phyloP scores from a whole-genome alignment of 30 jellyfish, hydroid and myxozoan genomes.

The Aurelia aurita region DNA sequence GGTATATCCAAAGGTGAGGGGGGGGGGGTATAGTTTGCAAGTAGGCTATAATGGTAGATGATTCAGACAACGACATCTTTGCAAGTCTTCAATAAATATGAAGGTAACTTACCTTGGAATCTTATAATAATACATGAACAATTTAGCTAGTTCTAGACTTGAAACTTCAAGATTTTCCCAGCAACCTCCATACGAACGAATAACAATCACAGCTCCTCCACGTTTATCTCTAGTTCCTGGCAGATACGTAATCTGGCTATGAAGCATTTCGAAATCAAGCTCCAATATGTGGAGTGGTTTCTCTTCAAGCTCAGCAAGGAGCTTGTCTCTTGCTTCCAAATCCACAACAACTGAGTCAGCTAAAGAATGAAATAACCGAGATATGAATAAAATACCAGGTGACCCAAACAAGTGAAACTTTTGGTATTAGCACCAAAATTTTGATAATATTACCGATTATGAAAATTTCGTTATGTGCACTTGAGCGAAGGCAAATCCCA shows the following conservation, averaged over 20 bases:
- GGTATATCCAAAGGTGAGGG: too few relatives aligned
- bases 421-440: too few relatives aligned
- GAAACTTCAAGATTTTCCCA: slow-evolving; percentile 82
- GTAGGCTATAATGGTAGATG: too few relatives aligned
- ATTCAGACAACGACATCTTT: too few relatives aligned
- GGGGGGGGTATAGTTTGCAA: too few relatives aligned
- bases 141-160: slow-evolving; percentile 75
- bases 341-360: slow-evolving; percentile 34
- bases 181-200: slow-evolving; percentile 70
- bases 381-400: neutral
- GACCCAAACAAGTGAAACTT: too few relatives aligned
- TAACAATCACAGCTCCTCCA: slow-evolving; percentile 92
- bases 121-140: slow-evolving; percentile 74
- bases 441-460: too few relatives aligned
- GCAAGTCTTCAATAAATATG: too few relatives aligned
- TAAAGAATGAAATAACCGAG: neutral
- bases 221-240: slow-evolving; percentile 92
- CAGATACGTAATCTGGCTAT: slow-evolving; percentile 83
- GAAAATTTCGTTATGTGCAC: too few relatives aligned
- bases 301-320: slow-evolving; percentile 52
- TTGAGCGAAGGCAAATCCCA: too few relatives aligned
- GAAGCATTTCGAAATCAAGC: slow-evolving; percentile 87
- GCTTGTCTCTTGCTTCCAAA: slow-evolving; percentile 31
- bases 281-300: slow-evolving; percentile 82
- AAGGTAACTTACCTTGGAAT: slow-evolving; percentile 75